Base-by-base conservation (phyloP, 1,140 invertebrate genomes). In the Stenopsyche tienmushanensis region DNA sequence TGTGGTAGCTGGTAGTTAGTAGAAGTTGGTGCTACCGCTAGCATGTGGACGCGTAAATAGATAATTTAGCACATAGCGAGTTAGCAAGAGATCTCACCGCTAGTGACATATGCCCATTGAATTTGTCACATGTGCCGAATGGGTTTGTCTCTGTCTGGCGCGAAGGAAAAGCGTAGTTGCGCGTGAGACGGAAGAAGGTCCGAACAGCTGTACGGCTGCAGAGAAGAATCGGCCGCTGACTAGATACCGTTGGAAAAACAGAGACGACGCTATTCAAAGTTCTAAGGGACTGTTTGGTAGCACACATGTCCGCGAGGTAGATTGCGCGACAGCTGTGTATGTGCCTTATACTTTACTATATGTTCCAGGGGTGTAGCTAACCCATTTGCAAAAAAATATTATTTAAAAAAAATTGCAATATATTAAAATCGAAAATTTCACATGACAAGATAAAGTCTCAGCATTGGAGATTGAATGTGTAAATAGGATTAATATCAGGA, bases 291-390 rank as follows among this genome's bases (percentile, higher is more conserved):
- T 39, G n/a, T 39, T 39, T 39, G 34, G 7, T 39, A 64, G 44
- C 44, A 47, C 44, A 65, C 64, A 65, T 65, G 64, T 65, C 44
- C 34, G 60, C 50, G 52, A 62, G 41, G 65, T 65, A 47, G 52
- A 67, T 63, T 58, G 59, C 44, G 44, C 65, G 65, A 67, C 65
- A 67, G 65, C 65, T 67, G 65, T 67, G 65, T 60, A 58, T 62
- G 52, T 52, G 58, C 21, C 29, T 39, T 41, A 60, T 55, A 52
- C 29, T 25, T 41, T 59, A 20, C 20, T 44, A 66, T 45, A 44
- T 66, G 42, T 52, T 54, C 1, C 49, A 66, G 50, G 58, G 45
- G 39, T 59, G 65, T 52, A 26, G 53, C 10, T 8, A n/a, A 10
- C 15, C 44, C 15, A n/a, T 21, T n/a, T n/a, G n/a, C n/a, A n/a